Conservation (phyloP, 1,140 invertebrate species). For the Achatina immaculata region DNA sequence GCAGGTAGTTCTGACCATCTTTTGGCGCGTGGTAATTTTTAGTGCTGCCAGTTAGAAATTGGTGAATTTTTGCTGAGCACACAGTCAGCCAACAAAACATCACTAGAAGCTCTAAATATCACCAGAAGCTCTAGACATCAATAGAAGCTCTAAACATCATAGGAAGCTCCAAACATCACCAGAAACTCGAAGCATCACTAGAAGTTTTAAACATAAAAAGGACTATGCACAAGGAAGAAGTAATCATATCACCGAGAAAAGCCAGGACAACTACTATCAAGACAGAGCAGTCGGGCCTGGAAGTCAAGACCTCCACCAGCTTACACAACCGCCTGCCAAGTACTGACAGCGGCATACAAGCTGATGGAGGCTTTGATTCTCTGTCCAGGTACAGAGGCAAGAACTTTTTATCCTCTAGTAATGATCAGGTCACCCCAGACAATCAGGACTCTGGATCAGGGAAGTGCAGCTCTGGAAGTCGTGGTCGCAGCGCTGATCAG, state of each 20-base stretch:
- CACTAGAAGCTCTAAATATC: no score
- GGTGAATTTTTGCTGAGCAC: no score
- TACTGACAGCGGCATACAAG: slow-evolving; percentile 44
- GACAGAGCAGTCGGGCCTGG: not conserved
- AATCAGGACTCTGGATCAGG: no score
- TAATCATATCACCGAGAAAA: not conserved
- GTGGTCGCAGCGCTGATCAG: not conserved
- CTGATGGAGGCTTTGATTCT: slow-evolving; percentile 43
- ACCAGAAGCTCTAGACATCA: no score
- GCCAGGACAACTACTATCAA: not conserved
- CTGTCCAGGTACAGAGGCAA: slow-evolving; percentile 29
- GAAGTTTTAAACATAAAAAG: no score
- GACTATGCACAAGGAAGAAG: slow-evolving; percentile 22
- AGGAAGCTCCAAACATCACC: no score
- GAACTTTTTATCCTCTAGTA: not conserved
- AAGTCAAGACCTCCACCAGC: not conserved
- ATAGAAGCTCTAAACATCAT: no score
- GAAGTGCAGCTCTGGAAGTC: not conserved
- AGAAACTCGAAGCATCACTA: no score
- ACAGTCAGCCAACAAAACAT: no score
- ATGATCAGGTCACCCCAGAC: not conserved
- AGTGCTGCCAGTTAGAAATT: no score
- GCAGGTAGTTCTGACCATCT: no score
- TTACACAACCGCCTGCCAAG: slow-evolving; percentile 39
- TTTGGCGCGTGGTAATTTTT: no score